Percentiles rank a stretch among this genome's conserved stretches.
Evolutionary conservation across 2,888 invertebrate genomes (phyloP).

Genomic region (Athetis lepigone): DNA sequence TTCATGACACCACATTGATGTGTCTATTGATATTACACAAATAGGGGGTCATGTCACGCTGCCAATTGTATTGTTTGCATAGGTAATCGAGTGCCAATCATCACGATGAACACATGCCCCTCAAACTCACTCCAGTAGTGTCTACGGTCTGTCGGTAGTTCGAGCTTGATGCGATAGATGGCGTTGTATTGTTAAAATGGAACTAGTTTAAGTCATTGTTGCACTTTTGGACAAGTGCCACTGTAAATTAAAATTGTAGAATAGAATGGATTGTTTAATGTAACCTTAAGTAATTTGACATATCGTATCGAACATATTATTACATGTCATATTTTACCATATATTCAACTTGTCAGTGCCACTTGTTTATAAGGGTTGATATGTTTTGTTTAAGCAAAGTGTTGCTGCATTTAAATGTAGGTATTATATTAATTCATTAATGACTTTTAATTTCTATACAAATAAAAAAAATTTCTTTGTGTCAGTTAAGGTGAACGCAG

Average conservation of each 20-base stretch:
- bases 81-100: slow-evolving; percentile 34
- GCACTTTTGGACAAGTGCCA: too few species aligned
- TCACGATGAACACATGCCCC: slow-evolving; percentile 13
- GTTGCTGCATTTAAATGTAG: background rate
- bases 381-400: too few species aligned
- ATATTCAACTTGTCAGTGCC: too few species aligned
- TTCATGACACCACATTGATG: too few species aligned
- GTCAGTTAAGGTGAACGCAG: too few species aligned
- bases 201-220: slow-evolving; percentile 7
- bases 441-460: background rate
- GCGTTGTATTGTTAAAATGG: slow-evolving; percentile 33
- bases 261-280: too few species aligned
- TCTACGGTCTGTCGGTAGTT: slow-evolving; percentile 31
- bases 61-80: slow-evolving; percentile 9
- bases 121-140: slow-evolving; percentile 4
- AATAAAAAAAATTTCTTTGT: background rate
- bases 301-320: too few species aligned
- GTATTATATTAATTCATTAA: background rate
- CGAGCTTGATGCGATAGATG: slow-evolving; percentile 28
- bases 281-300: too few species aligned
- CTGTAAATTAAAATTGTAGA: too few species aligned
- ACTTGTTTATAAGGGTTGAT: too few species aligned
- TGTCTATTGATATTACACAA: too few species aligned
- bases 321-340: too few species aligned
- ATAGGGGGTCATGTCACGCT: background rate